A percentile compares a stretch with the other conserved stretches of the same genome.
Conservation (phyloP, 2,797 vertebrate species). For the Synanceia verrucosa region DNA sequence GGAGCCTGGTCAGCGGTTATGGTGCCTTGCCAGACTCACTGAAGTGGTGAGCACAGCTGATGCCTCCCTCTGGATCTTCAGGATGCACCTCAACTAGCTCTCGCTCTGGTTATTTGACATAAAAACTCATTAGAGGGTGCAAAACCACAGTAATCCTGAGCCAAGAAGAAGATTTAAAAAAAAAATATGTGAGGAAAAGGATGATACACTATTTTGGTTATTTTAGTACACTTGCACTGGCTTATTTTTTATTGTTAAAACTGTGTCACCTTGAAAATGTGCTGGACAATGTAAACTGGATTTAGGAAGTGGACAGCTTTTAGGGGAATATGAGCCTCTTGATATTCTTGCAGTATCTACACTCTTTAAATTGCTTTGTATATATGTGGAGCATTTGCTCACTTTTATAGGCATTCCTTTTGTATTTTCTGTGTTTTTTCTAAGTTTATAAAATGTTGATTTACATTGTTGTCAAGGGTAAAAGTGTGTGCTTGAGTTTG, state of each 20-base stretch:
- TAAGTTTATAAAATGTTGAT: constrained; percentile 59
- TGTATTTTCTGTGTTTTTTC: constrained; percentile 47
- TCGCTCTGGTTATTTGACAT: constrained; percentile 26
- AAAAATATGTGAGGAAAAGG: constrained; percentile 35
- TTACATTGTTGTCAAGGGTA: constrained; percentile 36
- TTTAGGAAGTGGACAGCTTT: constrained; percentile 58
- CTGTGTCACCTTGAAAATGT: constrained; percentile 51
- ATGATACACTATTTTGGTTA: constrained; percentile 52
- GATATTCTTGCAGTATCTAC: constrained; percentile 46
- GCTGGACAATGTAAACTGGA: constrained; percentile 73
- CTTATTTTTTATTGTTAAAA: constrained; percentile 43
- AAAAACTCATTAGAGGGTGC: constrained; percentile 32
- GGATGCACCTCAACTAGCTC: constrained; percentile 32
- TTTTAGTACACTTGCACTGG: constrained; percentile 73
- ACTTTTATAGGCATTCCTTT: constrained; percentile 82
- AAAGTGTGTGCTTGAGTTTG: not conserved
- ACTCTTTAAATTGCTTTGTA: constrained; percentile 80
- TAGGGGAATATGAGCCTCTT: constrained; percentile 24
- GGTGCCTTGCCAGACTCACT: constrained; percentile 55
- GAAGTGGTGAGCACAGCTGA: constrained; percentile 58
- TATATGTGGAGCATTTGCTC: constrained; percentile 85
- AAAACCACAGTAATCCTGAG: constrained; percentile 54
- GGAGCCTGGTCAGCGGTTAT: constrained; percentile 68
- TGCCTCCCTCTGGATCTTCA: constrained; percentile 30
- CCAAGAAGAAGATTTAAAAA: constrained; percentile 51